Evolutionary conservation across 2,888 invertebrate species (phyloP).

Genomic region (Perizoma flavofasciatum): DNA sequence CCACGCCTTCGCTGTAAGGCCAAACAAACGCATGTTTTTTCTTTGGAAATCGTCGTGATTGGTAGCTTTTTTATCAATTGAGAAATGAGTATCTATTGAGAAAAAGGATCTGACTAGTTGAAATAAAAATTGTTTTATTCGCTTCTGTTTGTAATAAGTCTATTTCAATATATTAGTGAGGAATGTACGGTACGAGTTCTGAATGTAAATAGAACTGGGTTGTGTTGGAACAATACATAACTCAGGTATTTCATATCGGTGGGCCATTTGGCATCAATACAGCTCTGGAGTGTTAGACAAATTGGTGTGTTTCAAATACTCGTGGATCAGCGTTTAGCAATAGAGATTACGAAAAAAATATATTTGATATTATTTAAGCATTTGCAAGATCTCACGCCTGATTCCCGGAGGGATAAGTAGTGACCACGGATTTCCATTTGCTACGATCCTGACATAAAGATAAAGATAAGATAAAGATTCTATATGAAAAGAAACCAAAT

Average conservation of each 20-base stretch:
- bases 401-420: not conserved
- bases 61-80: too few relatives aligned
- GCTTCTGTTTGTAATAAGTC: conserved; percentile 42
- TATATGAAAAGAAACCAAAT: too few relatives aligned
- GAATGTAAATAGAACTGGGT: conserved; percentile 49
- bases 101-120: not conserved
- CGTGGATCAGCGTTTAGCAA: conserved; percentile 16
- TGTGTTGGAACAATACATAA: conserved; percentile 41
- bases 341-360: conserved; percentile 4
- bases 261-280: conserved; percentile 39
- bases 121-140: conserved; percentile 44
- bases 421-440: too few relatives aligned
- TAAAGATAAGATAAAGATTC: too few relatives aligned
- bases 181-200: conserved; percentile 47
- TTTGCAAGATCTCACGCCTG: not conserved
- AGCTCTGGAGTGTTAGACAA: conserved; percentile 32
- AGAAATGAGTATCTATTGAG: too few relatives aligned
- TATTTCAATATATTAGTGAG: conserved; percentile 52
- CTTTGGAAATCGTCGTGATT: too few relatives aligned
- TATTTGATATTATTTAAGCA: not conserved
- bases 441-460: too few relatives aligned
- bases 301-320: conserved; percentile 23
- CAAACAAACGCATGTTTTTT: too few relatives aligned
- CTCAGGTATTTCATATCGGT: conserved; percentile 40
- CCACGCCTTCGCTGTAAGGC: too few relatives aligned